Evolutionary conservation across 2,888 invertebrate species (phyloP).

Genomic region (Thelaira solivaga): DNA sequence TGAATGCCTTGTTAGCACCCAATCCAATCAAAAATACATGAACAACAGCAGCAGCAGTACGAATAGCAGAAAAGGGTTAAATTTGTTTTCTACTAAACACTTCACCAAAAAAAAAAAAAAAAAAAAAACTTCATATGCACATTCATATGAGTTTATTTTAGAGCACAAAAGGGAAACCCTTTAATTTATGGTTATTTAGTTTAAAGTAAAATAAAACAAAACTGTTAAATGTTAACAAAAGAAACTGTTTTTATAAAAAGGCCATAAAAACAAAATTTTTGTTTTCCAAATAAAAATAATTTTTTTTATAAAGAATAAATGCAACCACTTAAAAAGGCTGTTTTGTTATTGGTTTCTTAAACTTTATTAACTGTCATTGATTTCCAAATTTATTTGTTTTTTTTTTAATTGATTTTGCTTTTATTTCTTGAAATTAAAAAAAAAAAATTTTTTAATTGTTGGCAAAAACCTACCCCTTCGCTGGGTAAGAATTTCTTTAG

Average conservation of each 20-base stretch:
- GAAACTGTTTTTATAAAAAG: conserved; percentile 22
- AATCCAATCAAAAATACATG: conserved; percentile 15
- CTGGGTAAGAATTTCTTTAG: not conserved
- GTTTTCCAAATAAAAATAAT: too few species aligned
- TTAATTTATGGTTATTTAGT: conserved; percentile 60
- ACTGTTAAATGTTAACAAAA: conserved; percentile 30
- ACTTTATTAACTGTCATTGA: conserved; percentile 30
- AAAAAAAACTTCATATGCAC: too few species aligned
- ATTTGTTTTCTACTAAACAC: not conserved
- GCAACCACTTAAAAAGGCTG: conserved; percentile 49
- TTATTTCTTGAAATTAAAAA: not conserved
- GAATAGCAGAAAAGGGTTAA: conserved; percentile 49
- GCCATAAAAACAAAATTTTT: conserved; percentile 5
- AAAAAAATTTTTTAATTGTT: conserved; percentile 39
- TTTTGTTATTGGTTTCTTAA: conserved; percentile 59
- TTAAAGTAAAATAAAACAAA: too few species aligned
- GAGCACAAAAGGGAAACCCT: not conserved
- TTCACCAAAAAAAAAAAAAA: too few species aligned
- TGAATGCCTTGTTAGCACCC: conserved; percentile 67
- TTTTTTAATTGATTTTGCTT: conserved; percentile 24
- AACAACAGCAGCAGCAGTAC: not conserved
- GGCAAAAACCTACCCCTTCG: conserved; percentile 18
- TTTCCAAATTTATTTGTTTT: conserved; percentile 46
- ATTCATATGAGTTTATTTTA: too few species aligned
- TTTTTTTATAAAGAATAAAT: not conserved